phyloP scores from a whole-genome alignment of 2,113 vertebrate species.

The Leucosticte australis region DNA sequence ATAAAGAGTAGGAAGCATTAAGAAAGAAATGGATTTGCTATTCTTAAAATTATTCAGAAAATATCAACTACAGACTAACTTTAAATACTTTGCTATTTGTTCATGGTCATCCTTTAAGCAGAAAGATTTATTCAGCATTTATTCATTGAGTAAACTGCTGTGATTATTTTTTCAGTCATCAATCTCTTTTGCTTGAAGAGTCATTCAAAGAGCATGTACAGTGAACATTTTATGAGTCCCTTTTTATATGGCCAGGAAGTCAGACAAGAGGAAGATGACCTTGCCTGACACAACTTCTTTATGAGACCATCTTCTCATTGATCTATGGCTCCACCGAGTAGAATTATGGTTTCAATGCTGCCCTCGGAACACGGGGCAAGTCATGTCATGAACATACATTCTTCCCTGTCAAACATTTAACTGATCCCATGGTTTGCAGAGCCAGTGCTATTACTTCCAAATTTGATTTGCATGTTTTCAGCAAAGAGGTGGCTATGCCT shows the following conservation, averaged over 20 bases:
- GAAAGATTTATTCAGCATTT: slow-evolving; percentile 10
- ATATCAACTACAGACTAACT: slow-evolving; percentile 10
- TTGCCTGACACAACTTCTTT: slow-evolving; percentile 59
- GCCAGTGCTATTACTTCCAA: slow-evolving; percentile 11
- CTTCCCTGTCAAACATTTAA: slow-evolving; percentile 41
- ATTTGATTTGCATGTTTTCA: slow-evolving; percentile 57
- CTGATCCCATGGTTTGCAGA: slow-evolving; percentile 22
- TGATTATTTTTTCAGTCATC: slow-evolving; percentile 25
- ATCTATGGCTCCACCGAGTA: slow-evolving; percentile 43
- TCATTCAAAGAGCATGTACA: background rate
- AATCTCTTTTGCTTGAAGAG: background rate
- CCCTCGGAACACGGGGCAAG: slow-evolving; percentile 53
- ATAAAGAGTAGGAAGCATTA: background rate
- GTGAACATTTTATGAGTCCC: slow-evolving; percentile 21
- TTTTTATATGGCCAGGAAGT: slow-evolving; percentile 7
- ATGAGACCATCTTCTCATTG: slow-evolving; percentile 50
- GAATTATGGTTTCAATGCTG: slow-evolving; percentile 38
- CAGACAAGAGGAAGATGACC: slow-evolving; percentile 37
- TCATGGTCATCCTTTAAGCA: background rate
- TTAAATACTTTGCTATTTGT: slow-evolving; percentile 21
- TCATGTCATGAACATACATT: background rate
- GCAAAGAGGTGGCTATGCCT: background rate
- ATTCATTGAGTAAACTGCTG: background rate
- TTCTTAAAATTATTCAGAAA: slow-evolving; percentile 7
- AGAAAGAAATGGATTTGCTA: background rate